Evolutionary conservation across 2,113 vertebrate species (phyloP).

Genomic region (Triplophysa dalaica): DNA sequence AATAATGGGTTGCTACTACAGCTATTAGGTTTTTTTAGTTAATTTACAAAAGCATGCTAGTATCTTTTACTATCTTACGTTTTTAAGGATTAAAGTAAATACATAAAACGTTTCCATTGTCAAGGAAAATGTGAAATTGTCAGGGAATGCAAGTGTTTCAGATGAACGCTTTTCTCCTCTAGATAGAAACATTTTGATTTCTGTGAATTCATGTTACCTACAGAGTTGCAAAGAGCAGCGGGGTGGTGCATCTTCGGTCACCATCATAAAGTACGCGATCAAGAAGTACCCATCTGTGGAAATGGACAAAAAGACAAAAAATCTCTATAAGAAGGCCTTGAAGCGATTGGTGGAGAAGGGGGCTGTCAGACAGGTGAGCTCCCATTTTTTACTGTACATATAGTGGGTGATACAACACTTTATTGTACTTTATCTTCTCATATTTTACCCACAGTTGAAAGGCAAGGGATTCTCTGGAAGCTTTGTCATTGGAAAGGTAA

Average conservation of each 20-base stretch:
- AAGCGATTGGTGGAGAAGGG: constrained; percentile 93
- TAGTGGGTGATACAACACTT: not conserved
- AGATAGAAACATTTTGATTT: not conserved
- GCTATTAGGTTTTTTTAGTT: too few relatives aligned
- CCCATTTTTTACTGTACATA: not conserved
- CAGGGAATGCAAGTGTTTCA: too few relatives aligned
- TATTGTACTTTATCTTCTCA: not conserved
- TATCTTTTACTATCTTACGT: too few relatives aligned
- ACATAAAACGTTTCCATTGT: too few relatives aligned
- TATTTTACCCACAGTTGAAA: constrained; percentile 74
- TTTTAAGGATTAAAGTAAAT: too few relatives aligned
- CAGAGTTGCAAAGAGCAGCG: constrained; percentile 90
- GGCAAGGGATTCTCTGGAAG: constrained; percentile 96
- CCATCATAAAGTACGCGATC: constrained; percentile 89
- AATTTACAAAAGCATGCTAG: too few relatives aligned
- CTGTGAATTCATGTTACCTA: constrained; percentile 9
- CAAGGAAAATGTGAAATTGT: too few relatives aligned
- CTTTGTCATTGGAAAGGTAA: constrained; percentile 87
- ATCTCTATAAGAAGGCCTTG: constrained; percentile 90
- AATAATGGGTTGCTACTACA: too few relatives aligned
- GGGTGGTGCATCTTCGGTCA: constrained; percentile 85
- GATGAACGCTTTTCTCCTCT: not conserved
- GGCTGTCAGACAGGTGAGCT: constrained; percentile 88
- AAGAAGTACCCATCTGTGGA: constrained; percentile 93
- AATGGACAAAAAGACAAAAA: constrained; percentile 85